Conservation (phyloP, 2,113 vertebrate species). For the Taxidea taxus region DNA sequence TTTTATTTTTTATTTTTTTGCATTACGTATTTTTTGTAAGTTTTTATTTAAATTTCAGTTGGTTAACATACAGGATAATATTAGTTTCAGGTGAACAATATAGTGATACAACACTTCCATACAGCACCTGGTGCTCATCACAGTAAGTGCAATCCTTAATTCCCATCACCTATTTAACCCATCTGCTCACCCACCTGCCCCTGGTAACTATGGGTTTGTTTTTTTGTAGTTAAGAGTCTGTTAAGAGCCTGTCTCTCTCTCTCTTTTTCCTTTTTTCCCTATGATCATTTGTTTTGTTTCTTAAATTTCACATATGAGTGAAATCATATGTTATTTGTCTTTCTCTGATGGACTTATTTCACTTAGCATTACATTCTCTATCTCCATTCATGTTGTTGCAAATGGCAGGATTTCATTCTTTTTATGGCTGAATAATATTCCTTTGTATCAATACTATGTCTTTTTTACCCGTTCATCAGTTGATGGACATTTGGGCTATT, state of each 20-base stretch:
- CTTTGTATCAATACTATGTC: background rate
- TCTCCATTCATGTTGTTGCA: background rate
- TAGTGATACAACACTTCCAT: background rate
- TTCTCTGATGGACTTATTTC: background rate
- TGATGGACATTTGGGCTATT: background rate
- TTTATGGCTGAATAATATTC: background rate
- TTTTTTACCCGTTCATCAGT: background rate
- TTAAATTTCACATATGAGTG: background rate
- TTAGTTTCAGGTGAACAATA: background rate
- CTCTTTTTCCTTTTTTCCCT: background rate
- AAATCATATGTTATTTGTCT: background rate
- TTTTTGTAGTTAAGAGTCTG: background rate
- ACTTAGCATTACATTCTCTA: background rate
- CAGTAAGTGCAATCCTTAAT: background rate
- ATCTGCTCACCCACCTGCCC: background rate
- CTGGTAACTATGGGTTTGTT: background rate
- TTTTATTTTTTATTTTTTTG: background rate
- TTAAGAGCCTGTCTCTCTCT: background rate
- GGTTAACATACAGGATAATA: background rate
- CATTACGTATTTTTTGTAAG: background rate
- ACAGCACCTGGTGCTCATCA: background rate
- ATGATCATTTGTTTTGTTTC: background rate
- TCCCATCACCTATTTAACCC: background rate
- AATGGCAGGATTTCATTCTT: background rate
- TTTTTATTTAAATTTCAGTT: background rate